Evolutionary conservation across 2,888 invertebrate genomes (phyloP).

Genomic region (Nephrotoma flavescens): DNA sequence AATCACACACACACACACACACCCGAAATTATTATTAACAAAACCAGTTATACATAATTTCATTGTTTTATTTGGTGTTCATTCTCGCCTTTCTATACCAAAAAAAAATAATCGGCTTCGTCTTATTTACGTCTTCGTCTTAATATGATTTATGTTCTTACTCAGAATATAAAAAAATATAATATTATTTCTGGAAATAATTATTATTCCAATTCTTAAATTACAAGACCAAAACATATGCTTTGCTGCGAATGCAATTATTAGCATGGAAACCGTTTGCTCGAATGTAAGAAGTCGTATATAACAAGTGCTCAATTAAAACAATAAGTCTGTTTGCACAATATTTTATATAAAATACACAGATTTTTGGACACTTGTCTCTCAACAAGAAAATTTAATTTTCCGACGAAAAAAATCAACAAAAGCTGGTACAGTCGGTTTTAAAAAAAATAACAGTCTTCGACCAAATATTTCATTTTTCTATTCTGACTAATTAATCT

Average conservation of each 20-base stretch:
- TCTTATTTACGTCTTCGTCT: background rate
- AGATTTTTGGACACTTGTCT: background rate
- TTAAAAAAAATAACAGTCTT: background rate
- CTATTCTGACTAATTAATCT: background rate
- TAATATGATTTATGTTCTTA: background rate
- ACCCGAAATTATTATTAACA: background rate
- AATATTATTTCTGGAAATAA: background rate
- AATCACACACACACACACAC: background rate
- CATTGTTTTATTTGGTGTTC: background rate
- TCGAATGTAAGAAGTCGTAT: background rate
- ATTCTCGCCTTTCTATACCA: background rate
- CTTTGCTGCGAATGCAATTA: background rate
- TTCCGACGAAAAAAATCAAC: background rate
- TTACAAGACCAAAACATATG: background rate
- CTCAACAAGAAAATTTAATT: background rate
- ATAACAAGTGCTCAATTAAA: background rate
- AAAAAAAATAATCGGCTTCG: background rate
- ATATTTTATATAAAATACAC: background rate
- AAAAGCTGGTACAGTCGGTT: background rate
- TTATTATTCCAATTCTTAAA: background rate
- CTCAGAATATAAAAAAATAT: background rate
- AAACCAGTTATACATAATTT: background rate
- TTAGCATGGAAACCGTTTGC: background rate
- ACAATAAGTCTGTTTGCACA: too few relatives aligned
- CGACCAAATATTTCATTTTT: background rate